Evolutionary conservation across 1,140 invertebrate genomes (phyloP).

Genomic region (Heliconius hermathena): DNA sequence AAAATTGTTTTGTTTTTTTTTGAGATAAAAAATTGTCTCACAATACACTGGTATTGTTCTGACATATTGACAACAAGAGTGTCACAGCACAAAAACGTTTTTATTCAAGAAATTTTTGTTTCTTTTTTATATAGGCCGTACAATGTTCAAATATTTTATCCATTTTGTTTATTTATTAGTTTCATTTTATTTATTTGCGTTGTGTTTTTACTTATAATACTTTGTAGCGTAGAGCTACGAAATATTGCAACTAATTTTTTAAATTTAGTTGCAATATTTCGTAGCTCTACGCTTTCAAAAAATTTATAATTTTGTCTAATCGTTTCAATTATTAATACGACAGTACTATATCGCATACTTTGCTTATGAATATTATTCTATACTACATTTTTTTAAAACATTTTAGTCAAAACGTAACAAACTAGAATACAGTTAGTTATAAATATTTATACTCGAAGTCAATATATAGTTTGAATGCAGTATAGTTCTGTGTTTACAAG

Average conservation of each 20-base stretch:
- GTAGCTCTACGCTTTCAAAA: too few species aligned
- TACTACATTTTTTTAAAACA: too few species aligned
- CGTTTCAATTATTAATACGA: neutral
- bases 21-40: neutral
- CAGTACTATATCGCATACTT: neutral
- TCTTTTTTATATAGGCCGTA: neutral
- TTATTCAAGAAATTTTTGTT: neutral
- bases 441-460: neutral
- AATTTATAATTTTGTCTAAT: too few species aligned
- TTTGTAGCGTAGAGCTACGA: too few species aligned
- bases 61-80: constrained; percentile 3
- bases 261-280: too few species aligned
- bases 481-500: neutral
- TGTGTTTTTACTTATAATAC: too few species aligned
- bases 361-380: neutral
- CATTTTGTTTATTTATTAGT: neutral
- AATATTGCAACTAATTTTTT: too few species aligned
- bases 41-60: neutral
- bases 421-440: neutral
- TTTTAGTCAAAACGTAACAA: neutral
- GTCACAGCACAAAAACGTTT: neutral
- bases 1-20: neutral
- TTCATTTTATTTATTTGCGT: neutral
- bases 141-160: too few species aligned
- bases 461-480: neutral